Evolutionary conservation across 1,140 invertebrate genomes (phyloP).

Genomic region (Vanessa atalanta): DNA sequence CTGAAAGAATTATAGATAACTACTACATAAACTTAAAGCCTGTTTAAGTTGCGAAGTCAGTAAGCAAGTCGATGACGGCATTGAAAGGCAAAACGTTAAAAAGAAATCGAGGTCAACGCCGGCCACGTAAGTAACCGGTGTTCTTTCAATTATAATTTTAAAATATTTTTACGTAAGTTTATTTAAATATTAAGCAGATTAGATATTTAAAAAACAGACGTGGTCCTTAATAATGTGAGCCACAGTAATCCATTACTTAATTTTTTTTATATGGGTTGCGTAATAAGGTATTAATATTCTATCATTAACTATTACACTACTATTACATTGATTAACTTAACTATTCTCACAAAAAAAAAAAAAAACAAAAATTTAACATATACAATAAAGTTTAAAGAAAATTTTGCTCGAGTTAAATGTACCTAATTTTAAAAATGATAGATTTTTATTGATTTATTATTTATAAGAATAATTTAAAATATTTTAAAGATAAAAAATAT

Average conservation of each 20-base stretch:
- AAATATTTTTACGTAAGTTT: slow-evolving; percentile 42
- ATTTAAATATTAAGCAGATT: slow-evolving; percentile 33
- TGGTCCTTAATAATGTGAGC: background rate
- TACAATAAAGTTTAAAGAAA: too few relatives aligned
- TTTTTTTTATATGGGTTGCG: background rate
- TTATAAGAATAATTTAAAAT: slow-evolving; percentile 4
- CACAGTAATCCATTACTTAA: background rate
- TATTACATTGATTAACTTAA: too few relatives aligned
- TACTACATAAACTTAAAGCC: slow-evolving; percentile 8
- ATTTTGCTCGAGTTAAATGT: too few relatives aligned
- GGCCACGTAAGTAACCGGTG: slow-evolving; percentile 74
- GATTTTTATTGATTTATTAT: too few relatives aligned
- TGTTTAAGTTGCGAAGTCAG: slow-evolving; percentile 44
- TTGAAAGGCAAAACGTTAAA: slow-evolving; percentile 78
- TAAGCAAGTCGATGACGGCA: slow-evolving; percentile 61
- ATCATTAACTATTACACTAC: too few relatives aligned
- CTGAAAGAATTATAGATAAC: slow-evolving; percentile 12
- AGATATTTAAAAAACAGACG: background rate
- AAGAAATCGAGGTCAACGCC: slow-evolving; percentile 79
- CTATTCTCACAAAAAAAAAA: too few relatives aligned
- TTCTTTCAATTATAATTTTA: slow-evolving; percentile 56
- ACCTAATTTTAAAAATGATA: too few relatives aligned
- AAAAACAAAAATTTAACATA: too few relatives aligned
- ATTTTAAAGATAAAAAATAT: background rate
- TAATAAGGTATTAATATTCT: background rate